Conservation (phyloP, 2,797 vertebrate genomes). For the Microctenopoma steveboyesi region DNA sequence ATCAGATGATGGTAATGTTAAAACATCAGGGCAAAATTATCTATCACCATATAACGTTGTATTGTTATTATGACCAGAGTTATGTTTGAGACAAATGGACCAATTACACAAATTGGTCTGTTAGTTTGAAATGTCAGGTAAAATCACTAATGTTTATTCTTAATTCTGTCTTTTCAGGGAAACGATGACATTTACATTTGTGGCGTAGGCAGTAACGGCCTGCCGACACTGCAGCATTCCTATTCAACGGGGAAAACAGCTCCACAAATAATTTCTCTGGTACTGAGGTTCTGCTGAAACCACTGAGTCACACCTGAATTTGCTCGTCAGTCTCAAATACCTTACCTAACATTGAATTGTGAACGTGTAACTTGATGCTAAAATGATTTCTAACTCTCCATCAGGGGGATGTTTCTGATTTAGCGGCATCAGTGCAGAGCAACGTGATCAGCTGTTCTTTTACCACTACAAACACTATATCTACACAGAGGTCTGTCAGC, state of each 20-base stretch:
- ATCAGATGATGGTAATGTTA: conserved; percentile 79
- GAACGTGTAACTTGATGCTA: neutral
- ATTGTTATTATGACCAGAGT: neutral
- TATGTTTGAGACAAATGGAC: neutral
- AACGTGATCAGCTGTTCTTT: conserved; percentile 83
- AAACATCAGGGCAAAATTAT: too few relatives aligned
- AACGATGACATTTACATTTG: conserved; percentile 87
- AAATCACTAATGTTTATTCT: accelerated
- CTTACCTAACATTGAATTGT: neutral
- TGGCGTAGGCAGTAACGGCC: conserved; percentile 37
- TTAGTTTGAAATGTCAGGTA: too few relatives aligned
- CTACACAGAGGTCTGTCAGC: conserved; percentile 56
- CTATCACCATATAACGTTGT: neutral
- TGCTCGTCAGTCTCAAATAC: neutral
- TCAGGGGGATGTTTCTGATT: conserved; percentile 76
- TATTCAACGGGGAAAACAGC: conserved; percentile 62
- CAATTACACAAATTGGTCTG: neutral
- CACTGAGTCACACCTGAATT: neutral
- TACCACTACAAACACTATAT: conserved; percentile 75
- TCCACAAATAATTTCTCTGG: conserved; percentile 69
- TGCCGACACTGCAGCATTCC: conserved; percentile 72
- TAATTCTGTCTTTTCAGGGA: conserved; percentile 71
- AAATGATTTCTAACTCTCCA: conserved; percentile 13
- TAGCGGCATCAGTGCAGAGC: conserved; percentile 56
- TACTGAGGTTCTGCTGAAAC: conserved; percentile 35